Percentiles rank a stretch among this genome's conserved stretches.
Evolutionary conservation across 2,888 invertebrate species (phyloP).

Genomic region (Molorchus minor): DNA sequence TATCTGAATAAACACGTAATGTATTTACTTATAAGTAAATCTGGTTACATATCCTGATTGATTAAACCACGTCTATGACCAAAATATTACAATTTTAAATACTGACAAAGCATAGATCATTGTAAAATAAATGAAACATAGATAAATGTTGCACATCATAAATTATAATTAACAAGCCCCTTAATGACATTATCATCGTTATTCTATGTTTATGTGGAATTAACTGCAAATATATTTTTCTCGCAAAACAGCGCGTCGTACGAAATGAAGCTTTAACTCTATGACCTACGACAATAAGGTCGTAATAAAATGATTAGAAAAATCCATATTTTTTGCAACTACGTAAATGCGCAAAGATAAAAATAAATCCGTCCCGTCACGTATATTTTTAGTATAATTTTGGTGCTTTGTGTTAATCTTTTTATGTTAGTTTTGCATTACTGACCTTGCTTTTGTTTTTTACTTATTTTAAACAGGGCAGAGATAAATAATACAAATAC

Average conservation of each 20-base stretch:
- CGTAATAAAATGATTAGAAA: conserved; percentile 18
- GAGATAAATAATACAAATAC: neutral
- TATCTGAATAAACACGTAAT: no score
- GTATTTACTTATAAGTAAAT: no score
- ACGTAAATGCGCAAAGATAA: neutral
- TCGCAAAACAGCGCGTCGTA: conserved; percentile 1
- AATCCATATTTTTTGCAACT: conserved; percentile 16
- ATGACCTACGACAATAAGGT: conserved; percentile 24
- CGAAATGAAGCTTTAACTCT: conserved; percentile 5
- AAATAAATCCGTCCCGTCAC: neutral
- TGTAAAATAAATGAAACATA: no score
- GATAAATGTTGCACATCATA: no score
- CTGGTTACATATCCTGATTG: no score
- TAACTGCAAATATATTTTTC: no score
- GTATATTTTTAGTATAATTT: conserved; percentile 11
- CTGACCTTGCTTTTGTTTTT: neutral
- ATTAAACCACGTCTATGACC: no score
- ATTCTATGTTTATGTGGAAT: no score
- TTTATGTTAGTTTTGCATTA: neutral
- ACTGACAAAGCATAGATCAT: no score
- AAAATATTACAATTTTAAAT: no score
- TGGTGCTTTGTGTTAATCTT: neutral
- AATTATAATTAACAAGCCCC: no score
- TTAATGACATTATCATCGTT: no score
- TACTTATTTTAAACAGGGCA: neutral